These are phyloP conservation scores for Petrolisthes manimaculis DNA, from an alignment of 2,888 invertebrate species.

Conservation along the genomic window DNA sequence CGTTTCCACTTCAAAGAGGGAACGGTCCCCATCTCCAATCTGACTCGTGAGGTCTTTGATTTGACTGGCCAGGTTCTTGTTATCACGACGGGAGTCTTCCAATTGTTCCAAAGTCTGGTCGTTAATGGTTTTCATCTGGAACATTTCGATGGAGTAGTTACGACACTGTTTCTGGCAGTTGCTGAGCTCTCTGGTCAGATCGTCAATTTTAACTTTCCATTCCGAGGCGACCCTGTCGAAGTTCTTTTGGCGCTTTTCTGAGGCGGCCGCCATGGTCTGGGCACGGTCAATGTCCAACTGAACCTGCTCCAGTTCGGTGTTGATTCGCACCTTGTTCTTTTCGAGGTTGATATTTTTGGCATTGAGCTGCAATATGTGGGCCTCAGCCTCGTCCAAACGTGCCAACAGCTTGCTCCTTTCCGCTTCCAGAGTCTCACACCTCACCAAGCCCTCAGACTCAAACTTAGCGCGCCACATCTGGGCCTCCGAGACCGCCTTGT, in stretches of 20 bases:
- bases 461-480: slow-evolving; percentile 98
- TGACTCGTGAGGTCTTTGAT: slow-evolving; percentile 75
- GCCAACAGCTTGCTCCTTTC: slow-evolving; percentile 83
- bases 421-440: slow-evolving; percentile 67
- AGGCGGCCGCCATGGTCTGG: slow-evolving; percentile 77
- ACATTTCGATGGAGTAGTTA: slow-evolving; percentile 74
- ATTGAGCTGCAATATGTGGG: slow-evolving; percentile 96
- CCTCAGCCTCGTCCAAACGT: slow-evolving; percentile 96
- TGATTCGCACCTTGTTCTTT: slow-evolving; percentile 96
- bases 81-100: slow-evolving; percentile 74
- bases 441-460: slow-evolving; percentile 95
- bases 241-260: slow-evolving; percentile 74
- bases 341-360: slow-evolving; percentile 96
- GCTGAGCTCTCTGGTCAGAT: slow-evolving; percentile 73
- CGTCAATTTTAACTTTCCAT: slow-evolving; percentile 74
- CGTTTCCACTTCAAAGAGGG: slow-evolving; percentile 74
- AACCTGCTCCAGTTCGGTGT: slow-evolving; percentile 97
- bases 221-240: slow-evolving; percentile 75
- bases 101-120: slow-evolving; percentile 72
- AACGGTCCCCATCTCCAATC: slow-evolving; percentile 73
- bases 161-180: slow-evolving; percentile 74
- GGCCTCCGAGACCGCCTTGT: slow-evolving; percentile 97
- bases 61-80: slow-evolving; percentile 75
- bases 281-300: slow-evolving; percentile 98
- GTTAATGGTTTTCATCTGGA: slow-evolving; percentile 72